A percentile compares a stretch with the other conserved stretches of the same genome.
These are phyloP conservation scores for Lanius ludovicianus DNA, from an alignment of 2,113 vertebrate species.

Conservation along the genomic window DNA sequence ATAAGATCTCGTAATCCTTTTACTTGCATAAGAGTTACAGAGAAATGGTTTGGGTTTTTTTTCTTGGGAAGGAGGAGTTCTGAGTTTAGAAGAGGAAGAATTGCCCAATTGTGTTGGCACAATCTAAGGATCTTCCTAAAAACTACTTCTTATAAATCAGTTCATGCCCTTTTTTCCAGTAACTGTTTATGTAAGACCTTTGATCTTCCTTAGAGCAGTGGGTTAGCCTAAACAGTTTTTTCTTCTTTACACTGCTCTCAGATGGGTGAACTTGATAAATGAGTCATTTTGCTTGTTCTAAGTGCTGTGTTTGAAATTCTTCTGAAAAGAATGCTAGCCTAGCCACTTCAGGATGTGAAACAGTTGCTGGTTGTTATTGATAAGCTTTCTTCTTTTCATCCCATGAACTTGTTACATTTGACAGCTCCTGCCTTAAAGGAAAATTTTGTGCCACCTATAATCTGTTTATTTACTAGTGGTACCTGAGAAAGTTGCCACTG, in stretches of 20 bases:
- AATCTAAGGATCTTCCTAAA: not conserved
- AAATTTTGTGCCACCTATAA: not conserved
- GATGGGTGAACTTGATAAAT: not conserved
- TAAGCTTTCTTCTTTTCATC: not conserved
- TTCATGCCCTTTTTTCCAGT: not conserved
- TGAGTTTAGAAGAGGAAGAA: not conserved
- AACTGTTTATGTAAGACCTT: not conserved
- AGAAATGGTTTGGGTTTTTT: not conserved
- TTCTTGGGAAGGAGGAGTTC: fast-evolving
- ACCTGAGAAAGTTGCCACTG: not conserved
- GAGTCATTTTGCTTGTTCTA: not conserved
- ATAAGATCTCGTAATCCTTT: not conserved
- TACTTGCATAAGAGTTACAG: not conserved
- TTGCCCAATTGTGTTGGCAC: not conserved
- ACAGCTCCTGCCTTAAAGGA: not conserved
- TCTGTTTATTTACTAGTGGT: not conserved
- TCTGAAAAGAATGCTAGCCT: not conserved
- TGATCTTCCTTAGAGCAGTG: not conserved
- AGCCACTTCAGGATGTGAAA: not conserved
- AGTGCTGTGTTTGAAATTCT: not conserved
- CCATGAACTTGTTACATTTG: not conserved
- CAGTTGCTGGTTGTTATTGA: not conserved
- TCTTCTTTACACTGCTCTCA: not conserved
- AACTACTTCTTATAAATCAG: not conserved
- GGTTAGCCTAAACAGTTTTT: not conserved